phyloP scores from a whole-genome alignment of 2,888 invertebrate genomes.

The Megastigmus dorsalis region DNA sequence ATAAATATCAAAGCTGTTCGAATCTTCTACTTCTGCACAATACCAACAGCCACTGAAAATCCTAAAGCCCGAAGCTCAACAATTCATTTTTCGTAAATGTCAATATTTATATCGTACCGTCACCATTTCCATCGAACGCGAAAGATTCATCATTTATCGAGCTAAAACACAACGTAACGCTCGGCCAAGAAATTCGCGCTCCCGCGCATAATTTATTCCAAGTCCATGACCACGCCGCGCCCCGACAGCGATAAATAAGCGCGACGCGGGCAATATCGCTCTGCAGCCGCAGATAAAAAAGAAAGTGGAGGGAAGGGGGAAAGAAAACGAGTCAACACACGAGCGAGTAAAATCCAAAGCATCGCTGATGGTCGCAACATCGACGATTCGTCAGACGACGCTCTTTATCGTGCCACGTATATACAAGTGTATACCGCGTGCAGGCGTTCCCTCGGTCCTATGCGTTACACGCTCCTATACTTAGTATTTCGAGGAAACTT shows the following conservation, averaged over 20 bases:
- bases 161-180: conserved; percentile 2
- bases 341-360: too few species aligned
- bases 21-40: too few species aligned
- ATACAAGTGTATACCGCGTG: not conserved
- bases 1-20: too few species aligned
- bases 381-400: conserved; percentile 20
- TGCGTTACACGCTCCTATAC: conserved; percentile 42
- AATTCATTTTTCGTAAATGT: too few species aligned
- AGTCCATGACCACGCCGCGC: not conserved
- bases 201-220: not conserved
- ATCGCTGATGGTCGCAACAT: too few species aligned
- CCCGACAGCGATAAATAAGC: not conserved
- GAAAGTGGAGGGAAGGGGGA: too few species aligned
- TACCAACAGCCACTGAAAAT: too few species aligned
- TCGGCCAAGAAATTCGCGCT: too few species aligned
- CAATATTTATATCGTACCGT: too few species aligned
- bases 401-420: not conserved
- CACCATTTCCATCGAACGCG: too few species aligned
- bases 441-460: not conserved
- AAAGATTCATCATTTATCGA: conserved; percentile 8
- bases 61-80: too few species aligned
- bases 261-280: not conserved
- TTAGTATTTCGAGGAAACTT: conserved; percentile 50
- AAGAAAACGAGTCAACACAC: too few species aligned
- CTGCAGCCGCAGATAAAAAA: not conserved